Evolutionary conservation across 1,140 invertebrate genomes (phyloP), one percentile per base, ranked within the genome.

Genomic region (Chironomus tepperi): DNA sequence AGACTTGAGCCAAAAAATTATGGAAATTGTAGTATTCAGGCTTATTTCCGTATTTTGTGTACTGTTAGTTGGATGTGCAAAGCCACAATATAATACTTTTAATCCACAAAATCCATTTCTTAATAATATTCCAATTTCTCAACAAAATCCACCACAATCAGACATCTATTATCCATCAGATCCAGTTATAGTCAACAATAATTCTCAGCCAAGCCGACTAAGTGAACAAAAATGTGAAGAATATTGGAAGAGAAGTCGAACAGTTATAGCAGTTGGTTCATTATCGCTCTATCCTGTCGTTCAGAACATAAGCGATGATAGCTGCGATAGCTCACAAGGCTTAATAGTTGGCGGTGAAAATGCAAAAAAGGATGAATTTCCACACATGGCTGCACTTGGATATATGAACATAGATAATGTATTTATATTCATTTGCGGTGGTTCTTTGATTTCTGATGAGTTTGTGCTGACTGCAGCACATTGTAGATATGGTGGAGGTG

Each of bases 261-360:
- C 9, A 57, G 1, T 7, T 3, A 7, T n/a, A 12, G 10, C 9
- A n/a, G 9, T n/a, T 12, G 2, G 10, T 12, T 57, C 47, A 10
- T 57, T 57, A 7, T 57, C 47, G 8, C n/a, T 57, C 7, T 10
- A 2, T 12, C 10, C 47, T 3, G 1, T 7, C 7, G 8, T 12
- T 57, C 10, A 10, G 8, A 57, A 12, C 9, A 57, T n/a, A 1
- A 1, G n/a, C 2, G n/a, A 10, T 12, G 10, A 12, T 2, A 57
- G 8, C 9, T 57, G 47, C 7, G 47, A 81, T 7, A 72, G 79
- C 43, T 81, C 84, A 73, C 77, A 85, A 9, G 81, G 82, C 0
- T 75, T 87, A 42, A 86, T 88, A 64, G 85, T 87, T 42, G 86
- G 86, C n/a, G 86, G 85, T 7, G 81, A 79, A 16, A 78, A 81